A percentile compares a stretch with the other conserved stretches of the same genome.
Evolutionary conservation across 92 coral and sea anemone species (phyloP).

Genomic region (Palythoa grandis): DNA sequence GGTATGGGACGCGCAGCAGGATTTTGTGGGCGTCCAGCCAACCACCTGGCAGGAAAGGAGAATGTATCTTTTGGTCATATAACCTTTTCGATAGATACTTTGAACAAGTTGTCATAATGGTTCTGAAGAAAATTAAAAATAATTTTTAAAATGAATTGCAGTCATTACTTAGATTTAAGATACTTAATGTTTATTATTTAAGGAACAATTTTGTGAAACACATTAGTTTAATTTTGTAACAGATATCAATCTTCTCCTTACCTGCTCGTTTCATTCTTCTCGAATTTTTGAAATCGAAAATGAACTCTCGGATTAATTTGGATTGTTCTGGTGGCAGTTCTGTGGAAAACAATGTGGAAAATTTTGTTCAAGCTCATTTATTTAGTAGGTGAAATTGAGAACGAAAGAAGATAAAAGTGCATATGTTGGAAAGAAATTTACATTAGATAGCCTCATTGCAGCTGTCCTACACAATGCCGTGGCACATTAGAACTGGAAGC

Average conservation of each 20-base stretch:
- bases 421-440: constrained; percentile 23
- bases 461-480: constrained; percentile 5
- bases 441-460: constrained; percentile 20
- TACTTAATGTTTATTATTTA: neutral
- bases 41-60: constrained; percentile 42
- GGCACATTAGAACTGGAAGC: constrained; percentile 30
- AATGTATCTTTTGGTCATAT: constrained; percentile 30
- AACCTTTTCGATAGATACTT: neutral
- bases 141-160: neutral
- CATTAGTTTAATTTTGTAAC: neutral
- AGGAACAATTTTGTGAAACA: neutral
- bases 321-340: constrained; percentile 52
- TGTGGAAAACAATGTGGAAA: constrained; percentile 24
- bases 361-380: neutral
- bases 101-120: neutral
- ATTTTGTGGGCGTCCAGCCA: constrained; percentile 67
- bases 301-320: constrained; percentile 46
- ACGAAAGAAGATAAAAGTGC: constrained; percentile 21
- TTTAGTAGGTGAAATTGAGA: neutral
- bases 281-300: neutral
- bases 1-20: constrained; percentile 51
- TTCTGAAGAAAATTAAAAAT: neutral
- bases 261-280: neutral
- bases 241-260: neutral
- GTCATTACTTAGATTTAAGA: too few relatives aligned